phyloP scores from a whole-genome alignment of 1,140 invertebrate species.

The Scaptomyza montana region DNA sequence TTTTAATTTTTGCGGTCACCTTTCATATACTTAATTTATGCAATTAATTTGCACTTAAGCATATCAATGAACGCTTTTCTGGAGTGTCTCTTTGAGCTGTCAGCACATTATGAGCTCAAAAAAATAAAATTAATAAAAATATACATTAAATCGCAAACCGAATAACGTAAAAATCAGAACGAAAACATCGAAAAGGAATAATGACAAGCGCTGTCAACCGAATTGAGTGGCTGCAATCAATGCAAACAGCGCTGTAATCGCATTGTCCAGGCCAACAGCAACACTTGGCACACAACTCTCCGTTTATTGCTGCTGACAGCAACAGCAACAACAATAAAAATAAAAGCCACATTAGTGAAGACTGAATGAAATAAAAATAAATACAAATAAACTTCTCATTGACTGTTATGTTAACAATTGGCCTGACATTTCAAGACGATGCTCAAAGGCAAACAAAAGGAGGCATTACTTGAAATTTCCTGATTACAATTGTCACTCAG shows the following conservation, averaged over 20 bases:
- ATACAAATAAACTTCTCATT: conserved; percentile 62
- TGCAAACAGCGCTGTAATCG: conserved; percentile 73
- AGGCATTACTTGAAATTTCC: no score
- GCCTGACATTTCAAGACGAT: conserved; percentile 45
- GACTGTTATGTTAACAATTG: conserved; percentile 42
- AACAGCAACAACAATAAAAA: conserved; percentile 26
- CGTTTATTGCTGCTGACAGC: conserved; percentile 58
- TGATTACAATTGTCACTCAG: no score
- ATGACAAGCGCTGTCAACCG: conserved; percentile 63
- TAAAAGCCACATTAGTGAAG: conserved; percentile 34
- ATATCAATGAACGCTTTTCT: conserved; percentile 36
- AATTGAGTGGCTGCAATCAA: conserved; percentile 67
- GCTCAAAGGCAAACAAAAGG: no score
- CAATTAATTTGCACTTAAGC: conserved; percentile 77
- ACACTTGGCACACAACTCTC: conserved; percentile 40
- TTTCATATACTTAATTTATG: conserved; percentile 51
- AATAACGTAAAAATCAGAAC: conserved; percentile 23
- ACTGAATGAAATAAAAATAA: conserved; percentile 66
- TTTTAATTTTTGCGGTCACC: conserved; percentile 19
- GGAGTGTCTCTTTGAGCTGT: conserved; percentile 35
- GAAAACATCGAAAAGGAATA: conserved; percentile 30
- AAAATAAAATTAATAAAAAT: conserved; percentile 68
- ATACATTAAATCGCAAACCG: neutral
- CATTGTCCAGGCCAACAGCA: conserved; percentile 61
- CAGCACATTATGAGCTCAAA: conserved; percentile 59